These are phyloP conservation scores for Rapana venosa DNA, from an alignment of 2,888 invertebrate genomes.

Conservation along the genomic window DNA sequence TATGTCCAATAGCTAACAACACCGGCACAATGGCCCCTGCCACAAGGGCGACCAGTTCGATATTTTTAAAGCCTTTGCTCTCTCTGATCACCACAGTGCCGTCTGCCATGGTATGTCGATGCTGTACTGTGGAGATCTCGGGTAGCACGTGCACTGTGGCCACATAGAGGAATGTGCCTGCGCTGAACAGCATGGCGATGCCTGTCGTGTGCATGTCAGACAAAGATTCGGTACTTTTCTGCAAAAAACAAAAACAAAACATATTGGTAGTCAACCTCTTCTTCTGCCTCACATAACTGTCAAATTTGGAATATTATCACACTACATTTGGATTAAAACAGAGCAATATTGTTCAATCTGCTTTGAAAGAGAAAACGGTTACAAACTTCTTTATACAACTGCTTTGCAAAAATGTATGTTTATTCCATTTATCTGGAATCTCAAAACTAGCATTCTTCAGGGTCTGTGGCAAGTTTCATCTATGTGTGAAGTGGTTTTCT, in stretches of 20 bases:
- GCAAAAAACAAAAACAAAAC: constrained; percentile 71
- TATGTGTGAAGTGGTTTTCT: too few relatives aligned
- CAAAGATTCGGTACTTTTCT: constrained; percentile 93
- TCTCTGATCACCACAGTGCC: constrained; percentile 72
- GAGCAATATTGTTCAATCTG: too few relatives aligned
- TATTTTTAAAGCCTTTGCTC: constrained; percentile 82
- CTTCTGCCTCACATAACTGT: too few relatives aligned
- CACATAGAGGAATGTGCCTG: constrained; percentile 98
- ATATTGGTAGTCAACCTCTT: too few relatives aligned
- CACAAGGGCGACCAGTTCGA: constrained; percentile 90
- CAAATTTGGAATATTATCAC: too few relatives aligned
- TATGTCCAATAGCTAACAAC: constrained; percentile 92
- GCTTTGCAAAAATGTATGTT: too few relatives aligned
- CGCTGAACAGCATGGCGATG: constrained; percentile 98
- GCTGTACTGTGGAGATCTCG: constrained; percentile 83
- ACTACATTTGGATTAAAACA: too few relatives aligned
- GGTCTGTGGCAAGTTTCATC: too few relatives aligned
- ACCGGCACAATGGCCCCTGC: constrained; percentile 92
- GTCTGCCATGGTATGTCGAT: constrained; percentile 66
- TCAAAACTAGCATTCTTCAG: too few relatives aligned
- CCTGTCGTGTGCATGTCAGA: constrained; percentile 95
- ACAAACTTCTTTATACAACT: too few relatives aligned
- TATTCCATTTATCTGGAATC: too few relatives aligned
- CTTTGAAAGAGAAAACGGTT: too few relatives aligned
- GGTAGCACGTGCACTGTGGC: constrained; percentile 99